These are phyloP conservation scores for Acrocyrtus sp. DNA, from an alignment of 2,888 invertebrate genomes.

Conservation along the genomic window DNA sequence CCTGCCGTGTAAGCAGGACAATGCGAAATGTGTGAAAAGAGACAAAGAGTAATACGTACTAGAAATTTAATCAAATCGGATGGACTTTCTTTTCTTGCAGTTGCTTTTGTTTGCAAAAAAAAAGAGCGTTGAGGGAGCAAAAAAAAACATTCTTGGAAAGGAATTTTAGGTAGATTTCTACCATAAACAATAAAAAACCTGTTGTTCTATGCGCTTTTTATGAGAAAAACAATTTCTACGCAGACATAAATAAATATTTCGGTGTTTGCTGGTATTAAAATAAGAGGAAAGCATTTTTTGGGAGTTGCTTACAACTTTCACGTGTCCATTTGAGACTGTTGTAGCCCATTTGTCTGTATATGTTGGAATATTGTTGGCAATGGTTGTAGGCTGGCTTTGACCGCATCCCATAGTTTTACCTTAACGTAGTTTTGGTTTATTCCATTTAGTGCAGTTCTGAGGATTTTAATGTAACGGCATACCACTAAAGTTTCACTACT, in stretches of 20 bases:
- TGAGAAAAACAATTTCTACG: not conserved
- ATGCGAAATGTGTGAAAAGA: no score
- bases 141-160: not conserved
- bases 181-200: constrained; percentile 6
- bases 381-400: constrained; percentile 34
- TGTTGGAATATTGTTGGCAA: constrained; percentile 19
- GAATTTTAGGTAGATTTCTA: not conserved
- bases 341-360: constrained; percentile 33
- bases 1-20: no score
- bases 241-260: not conserved
- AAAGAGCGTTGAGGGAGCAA: not conserved
- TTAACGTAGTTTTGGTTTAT: no score
- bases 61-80: constrained; percentile 39
- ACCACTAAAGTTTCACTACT: no score
- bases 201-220: constrained; percentile 14
- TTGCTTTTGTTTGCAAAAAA: not conserved
- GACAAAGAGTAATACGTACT: not conserved
- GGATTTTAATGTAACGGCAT: no score
- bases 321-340: constrained; percentile 20
- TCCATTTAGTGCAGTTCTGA: no score
- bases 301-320: constrained; percentile 17
- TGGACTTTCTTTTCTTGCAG: constrained; percentile 5
- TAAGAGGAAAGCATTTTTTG: no score
- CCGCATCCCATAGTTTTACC: constrained; percentile 43
- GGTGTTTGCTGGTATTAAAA: no score